These are phyloP conservation scores for Dinocampus coccinellae DNA, from an alignment of 2,888 invertebrate species.

Conservation along the genomic window DNA sequence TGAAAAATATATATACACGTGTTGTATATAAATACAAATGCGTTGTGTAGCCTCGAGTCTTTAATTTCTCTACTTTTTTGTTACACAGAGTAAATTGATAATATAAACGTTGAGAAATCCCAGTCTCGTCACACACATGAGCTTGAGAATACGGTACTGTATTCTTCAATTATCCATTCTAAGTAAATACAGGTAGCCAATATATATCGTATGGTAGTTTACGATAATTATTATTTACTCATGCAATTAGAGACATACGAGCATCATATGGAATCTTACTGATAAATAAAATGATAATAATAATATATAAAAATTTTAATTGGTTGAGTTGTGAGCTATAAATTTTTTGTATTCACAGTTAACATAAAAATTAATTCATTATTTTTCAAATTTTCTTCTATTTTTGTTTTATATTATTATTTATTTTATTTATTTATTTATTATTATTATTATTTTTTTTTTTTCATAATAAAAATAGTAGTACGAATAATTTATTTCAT, in stretches of 20 bases:
- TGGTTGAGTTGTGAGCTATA: background rate
- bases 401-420: too few species aligned
- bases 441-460: background rate
- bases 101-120: slow-evolving; percentile 22
- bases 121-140: background rate
- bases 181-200: slow-evolving; percentile 34
- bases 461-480: background rate
- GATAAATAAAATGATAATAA: too few species aligned
- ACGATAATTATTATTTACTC: slow-evolving; percentile 30
- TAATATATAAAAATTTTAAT: too few species aligned
- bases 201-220: background rate
- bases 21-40: too few species aligned
- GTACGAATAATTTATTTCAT: background rate
- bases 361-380: too few species aligned
- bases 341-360: too few species aligned
- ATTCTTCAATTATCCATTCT: slow-evolving; percentile 34
- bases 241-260: slow-evolving; percentile 7
- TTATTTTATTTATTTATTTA: too few species aligned
- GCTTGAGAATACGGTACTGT: background rate
- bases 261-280: background rate
- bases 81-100: background rate
- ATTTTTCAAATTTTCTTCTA: background rate
- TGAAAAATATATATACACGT: too few species aligned
- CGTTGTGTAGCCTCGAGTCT: background rate
- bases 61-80: background rate